These are phyloP conservation scores for Hyles euphorbiae DNA, from an alignment of 1,140 invertebrate species.

Conservation along the genomic window DNA sequence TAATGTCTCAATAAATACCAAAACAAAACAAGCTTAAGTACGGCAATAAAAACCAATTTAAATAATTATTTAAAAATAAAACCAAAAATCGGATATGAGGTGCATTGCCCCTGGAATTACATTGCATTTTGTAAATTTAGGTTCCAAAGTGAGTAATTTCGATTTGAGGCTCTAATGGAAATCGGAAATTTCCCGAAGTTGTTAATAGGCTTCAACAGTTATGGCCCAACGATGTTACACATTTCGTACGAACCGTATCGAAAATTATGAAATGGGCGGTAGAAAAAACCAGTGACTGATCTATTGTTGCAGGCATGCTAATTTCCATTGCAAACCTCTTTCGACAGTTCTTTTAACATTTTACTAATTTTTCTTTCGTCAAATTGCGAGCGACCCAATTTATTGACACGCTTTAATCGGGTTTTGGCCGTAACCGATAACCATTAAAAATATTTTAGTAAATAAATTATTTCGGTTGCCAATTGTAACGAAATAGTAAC, in stretches of 20 bases:
- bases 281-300: constrained; percentile 42
- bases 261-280: constrained; percentile 44
- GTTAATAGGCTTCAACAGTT: constrained; percentile 41
- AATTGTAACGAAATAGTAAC: too few relatives aligned
- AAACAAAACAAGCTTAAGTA: too few relatives aligned
- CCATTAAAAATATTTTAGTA: too few relatives aligned
- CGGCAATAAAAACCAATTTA: too few relatives aligned
- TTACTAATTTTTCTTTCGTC: constrained; percentile 4
- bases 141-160: neutral
- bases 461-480: too few relatives aligned
- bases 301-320: constrained; percentile 57
- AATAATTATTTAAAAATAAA: too few relatives aligned
- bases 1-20: too few relatives aligned
- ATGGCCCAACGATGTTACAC: constrained; percentile 59
- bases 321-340: constrained; percentile 32
- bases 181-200: constrained; percentile 10
- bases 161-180: constrained; percentile 1
- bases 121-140: too few relatives aligned
- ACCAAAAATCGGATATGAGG: too few relatives aligned
- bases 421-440: too few relatives aligned
- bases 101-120: too few relatives aligned
- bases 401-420: neutral
- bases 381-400: neutral
- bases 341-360: constrained; percentile 19
- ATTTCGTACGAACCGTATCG: constrained; percentile 60